Evolutionary conservation across 2,113 vertebrate genomes (phyloP).

Genomic region (Dasyornis broadbenti): DNA sequence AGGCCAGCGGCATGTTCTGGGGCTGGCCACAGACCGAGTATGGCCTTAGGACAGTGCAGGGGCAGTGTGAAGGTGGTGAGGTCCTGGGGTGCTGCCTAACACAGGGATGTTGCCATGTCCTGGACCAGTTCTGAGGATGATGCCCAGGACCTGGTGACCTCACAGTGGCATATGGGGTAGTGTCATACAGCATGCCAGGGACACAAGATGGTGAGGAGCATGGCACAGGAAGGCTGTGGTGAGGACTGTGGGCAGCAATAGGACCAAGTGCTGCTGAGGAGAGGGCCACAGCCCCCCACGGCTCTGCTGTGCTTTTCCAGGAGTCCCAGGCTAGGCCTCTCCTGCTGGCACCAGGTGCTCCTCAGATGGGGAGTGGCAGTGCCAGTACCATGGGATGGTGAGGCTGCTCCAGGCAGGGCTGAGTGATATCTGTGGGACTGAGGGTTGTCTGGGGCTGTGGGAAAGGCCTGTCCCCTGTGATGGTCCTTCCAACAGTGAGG

Average conservation of each 20-base stretch:
- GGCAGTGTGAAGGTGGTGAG: not conserved
- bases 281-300: fast-evolving
- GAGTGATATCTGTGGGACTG: not conserved
- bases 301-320: not conserved
- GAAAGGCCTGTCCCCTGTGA: not conserved
- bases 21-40: not conserved
- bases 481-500: not conserved
- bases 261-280: not conserved
- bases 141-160: not conserved
- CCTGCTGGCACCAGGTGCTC: not conserved
- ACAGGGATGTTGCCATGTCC: not conserved
- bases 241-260: not conserved
- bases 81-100: not conserved
- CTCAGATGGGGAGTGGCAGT: not conserved
- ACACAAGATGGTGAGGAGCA: not conserved
- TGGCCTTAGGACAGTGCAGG: not conserved
- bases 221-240: not conserved
- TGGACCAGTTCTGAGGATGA: not conserved
- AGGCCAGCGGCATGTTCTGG: not conserved
- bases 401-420: not conserved
- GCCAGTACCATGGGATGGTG: not conserved
- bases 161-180: not conserved
- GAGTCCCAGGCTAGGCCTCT: not conserved
- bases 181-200: not conserved
- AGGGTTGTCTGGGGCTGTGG: fast-evolving